These are phyloP conservation scores for Felis catus DNA, from an alignment of 2,113 vertebrate genomes.

Conservation along the genomic window F.catus_Fca126_mat1.0 CM031412.1:146723501-146724000, in stretches of 20 bases:
- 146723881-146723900: neutral
- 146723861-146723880: neutral
- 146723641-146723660: neutral
- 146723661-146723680: neutral
- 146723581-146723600: neutral
- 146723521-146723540: neutral
- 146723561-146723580: neutral
- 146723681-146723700: neutral
- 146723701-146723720: neutral
- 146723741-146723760: neutral
- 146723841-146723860: neutral
- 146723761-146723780: neutral
- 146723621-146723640: neutral
- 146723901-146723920: neutral
- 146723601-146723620: neutral
- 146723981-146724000: neutral
- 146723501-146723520: neutral
- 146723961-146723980: neutral
- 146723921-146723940: neutral
- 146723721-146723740: neutral
- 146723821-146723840: neutral
- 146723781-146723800: neutral
- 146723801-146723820: neutral
- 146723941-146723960: neutral
- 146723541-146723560: constrained; percentile 7